Evolutionary conservation across 2,797 vertebrate genomes (phyloP), one percentile per base, ranked within the genome.

Genomic region (Hippopotamyrus pictus): DNA sequence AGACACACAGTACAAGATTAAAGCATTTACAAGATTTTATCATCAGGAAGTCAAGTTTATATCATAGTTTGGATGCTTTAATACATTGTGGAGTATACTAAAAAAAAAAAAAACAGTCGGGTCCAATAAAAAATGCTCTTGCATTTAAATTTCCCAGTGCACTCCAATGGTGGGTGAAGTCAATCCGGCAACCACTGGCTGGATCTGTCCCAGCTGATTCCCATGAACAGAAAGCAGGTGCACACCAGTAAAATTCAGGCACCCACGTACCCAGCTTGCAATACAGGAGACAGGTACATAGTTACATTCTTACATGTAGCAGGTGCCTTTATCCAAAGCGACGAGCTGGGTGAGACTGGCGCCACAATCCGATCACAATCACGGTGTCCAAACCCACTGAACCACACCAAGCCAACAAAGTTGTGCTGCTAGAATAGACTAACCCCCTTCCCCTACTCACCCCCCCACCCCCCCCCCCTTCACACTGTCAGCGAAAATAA

Each of bases 1-100:
- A 76, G 41, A 88, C 89, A 89, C 50, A 92, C 93, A 90, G 94
- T 95, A 94, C 91, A 94, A 94, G 94, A 93, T 93, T 54, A 90
- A 89, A 90, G 73, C 94, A 94, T 95, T 91, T 96, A 95, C 95
- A 96, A 94, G 93, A 93, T 93, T 91, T 88, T 92, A 91, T 90
- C 86, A 88, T 87, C 90, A 90, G 92, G 90, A 94, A 94, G 95
- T 90, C 91, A 93, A 92, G 90, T 91, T 92, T 92, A 92, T 91
- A 93, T 51, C 90, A 90, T 93, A 82, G 85, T 90, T 89, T 90
- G 89, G 91, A 89, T n/a, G 89, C 88, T 91, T 94, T 91, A 92
- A 94, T 95, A 93, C 94, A 93, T 90, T 91, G 93, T 94, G 53
- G 92, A 92, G 91, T 93, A 93, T 91, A 93, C 12, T 89, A 50